Conservation (phyloP, 2,113 vertebrate genomes). For the Balaeniceps rex region DNA sequence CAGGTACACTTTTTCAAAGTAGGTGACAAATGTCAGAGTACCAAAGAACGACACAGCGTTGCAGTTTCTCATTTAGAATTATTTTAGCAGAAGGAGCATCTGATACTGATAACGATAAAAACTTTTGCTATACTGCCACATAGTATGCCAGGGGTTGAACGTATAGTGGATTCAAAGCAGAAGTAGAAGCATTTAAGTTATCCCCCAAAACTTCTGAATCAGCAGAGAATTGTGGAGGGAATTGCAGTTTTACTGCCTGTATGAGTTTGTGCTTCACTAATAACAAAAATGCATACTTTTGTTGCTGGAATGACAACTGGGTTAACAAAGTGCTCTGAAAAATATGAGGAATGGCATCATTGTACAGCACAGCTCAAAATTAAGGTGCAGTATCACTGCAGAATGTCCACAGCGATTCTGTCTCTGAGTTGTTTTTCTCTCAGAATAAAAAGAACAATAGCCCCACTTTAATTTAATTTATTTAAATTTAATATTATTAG, state of each 20-base stretch:
- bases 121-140: neutral
- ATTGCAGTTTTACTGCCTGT: neutral
- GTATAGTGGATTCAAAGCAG: neutral
- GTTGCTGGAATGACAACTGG: neutral
- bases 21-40: neutral
- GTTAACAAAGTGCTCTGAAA: neutral
- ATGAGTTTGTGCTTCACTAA: neutral
- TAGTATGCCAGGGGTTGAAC: neutral
- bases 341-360: neutral
- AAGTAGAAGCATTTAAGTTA: neutral
- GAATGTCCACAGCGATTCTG: neutral
- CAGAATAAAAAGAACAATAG: neutral
- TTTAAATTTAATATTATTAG: neutral
- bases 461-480: neutral
- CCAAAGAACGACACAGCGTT: fast-evolving
- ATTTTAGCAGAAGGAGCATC: neutral
- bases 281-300: neutral
- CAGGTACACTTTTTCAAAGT: neutral
- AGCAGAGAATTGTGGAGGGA: neutral
- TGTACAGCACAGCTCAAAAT: neutral
- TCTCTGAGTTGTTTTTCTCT: neutral
- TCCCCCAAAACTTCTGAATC: neutral
- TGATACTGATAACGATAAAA: neutral
- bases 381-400: neutral
- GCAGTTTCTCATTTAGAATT: neutral